Base-by-base conservation (phyloP, 1,140 invertebrate genomes). In the Phenacoccus solenopsis region DNA sequence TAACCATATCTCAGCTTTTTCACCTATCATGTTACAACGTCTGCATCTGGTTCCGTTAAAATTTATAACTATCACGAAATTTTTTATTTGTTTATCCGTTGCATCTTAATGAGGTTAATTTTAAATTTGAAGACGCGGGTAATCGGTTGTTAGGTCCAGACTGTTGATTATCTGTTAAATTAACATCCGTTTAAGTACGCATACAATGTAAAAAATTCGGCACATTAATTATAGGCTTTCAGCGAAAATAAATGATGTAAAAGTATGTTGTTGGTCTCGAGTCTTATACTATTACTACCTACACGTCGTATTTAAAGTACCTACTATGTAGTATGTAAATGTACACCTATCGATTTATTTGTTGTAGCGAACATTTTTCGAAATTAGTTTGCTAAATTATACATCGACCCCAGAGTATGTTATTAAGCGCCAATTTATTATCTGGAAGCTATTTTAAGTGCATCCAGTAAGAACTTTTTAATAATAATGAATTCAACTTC, bases 131-230 rank as follows among this genome's bases (percentile, higher is more conserved):
- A n/a, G 3, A 16, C 4, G 38, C 20, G 3, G 12, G 5, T 49
- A 49, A 49, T 49, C 20, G 13, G 38, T 49, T 49, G n/a, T 9
- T n/a, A 9, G 38, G 5, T n/a, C 38, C 20, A 49, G 12, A 10
- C 20, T 16, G 12, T 49, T 49, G 20, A 49, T 49, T 49, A 49
- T 49, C 38, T 49, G 38, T 49, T 49, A 16, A 49, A 49, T n/a
- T 10, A 49, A 49, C 38, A 49, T n/a, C 38, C 38, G 38, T 49
- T 49, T 49, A 9, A 49, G 5, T 49, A 49, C 38, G 38, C 38
- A 49, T 49, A 49, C 38, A 49, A 49, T 49, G 38, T 49, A 49
- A 49, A n/a, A 49, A 49, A 49, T 49, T 49, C 38, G 38, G 38
- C 38, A 49, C 20, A 49, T 49, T 49, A 49, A 49, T 49, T 49